phyloP scores from a whole-genome alignment of 2,888 invertebrate species.

The Sialis lutaria region DNA sequence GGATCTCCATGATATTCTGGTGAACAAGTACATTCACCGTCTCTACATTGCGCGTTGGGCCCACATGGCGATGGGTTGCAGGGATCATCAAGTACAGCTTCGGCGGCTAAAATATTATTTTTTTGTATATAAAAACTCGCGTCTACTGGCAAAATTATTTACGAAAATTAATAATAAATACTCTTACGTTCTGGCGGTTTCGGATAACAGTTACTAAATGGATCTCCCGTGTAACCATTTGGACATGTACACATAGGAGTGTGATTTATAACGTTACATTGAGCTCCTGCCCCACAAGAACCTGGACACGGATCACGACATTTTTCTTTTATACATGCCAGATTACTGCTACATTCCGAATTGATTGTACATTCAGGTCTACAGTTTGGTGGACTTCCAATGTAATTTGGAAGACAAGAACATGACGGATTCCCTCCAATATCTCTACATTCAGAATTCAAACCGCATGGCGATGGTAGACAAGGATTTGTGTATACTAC shows the following conservation, averaged over 20 bases:
- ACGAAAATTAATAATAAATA: neutral
- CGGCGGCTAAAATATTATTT: conserved; percentile 2
- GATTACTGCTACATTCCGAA: conserved; percentile 45
- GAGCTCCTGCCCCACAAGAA: conserved; percentile 41
- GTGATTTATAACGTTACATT: conserved; percentile 40
- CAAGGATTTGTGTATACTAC: conserved; percentile 33
- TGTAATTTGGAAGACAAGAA: conserved; percentile 37
- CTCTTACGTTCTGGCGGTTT: conserved; percentile 17
- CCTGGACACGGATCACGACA: conserved; percentile 51
- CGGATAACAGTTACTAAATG: conserved; percentile 31
- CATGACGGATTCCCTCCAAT: conserved; percentile 37
- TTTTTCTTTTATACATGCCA: conserved; percentile 45
- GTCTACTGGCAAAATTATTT: neutral
- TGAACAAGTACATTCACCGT: conserved; percentile 25
- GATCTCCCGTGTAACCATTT: conserved; percentile 40
- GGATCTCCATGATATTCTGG: conserved; percentile 31
- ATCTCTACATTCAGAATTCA: conserved; percentile 39
- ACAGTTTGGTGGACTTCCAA: conserved; percentile 49
- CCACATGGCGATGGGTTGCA: conserved; percentile 59
- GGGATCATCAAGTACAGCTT: conserved; percentile 25
- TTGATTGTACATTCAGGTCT: conserved; percentile 47
- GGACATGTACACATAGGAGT: conserved; percentile 43
- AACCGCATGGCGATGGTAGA: conserved; percentile 46
- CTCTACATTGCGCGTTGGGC: conserved; percentile 37
- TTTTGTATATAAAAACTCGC: neutral